Base-by-base conservation (phyloP, 2,888 invertebrate genomes). In the Pristionchus mayeri region DNA sequence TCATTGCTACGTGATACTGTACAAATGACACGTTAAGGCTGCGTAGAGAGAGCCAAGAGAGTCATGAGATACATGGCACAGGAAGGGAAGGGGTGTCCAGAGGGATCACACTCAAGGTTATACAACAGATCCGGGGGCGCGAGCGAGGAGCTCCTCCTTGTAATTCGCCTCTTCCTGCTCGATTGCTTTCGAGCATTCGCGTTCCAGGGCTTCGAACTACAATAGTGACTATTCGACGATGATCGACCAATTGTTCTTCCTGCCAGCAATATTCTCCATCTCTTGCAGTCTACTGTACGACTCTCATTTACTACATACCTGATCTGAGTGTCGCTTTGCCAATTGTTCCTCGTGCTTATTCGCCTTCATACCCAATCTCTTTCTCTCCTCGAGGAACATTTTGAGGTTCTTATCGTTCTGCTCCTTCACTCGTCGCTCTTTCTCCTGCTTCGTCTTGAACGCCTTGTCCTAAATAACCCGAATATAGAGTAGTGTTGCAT, bases 381-480 rank as follows among this genome's bases (percentile, higher is more conserved):
- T 89, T 79, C 93, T 85, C 87, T 93, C 93, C 84, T 93, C 93
- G 44, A 93, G 87, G 84, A 93, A 93, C 87, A 92, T 86, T 84
- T 92, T 93, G 84, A 93, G 85, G 79, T 93, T 92, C 92, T 97
- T 97, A 92, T 96, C 96, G 93, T 99, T 98, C 63, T 96, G 95
- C 84, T 96, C 95, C 93, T 96, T 96, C 88, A 98, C 94, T 92
- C 97, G 97, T 93, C 95, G 95, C 93, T 99, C 99, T 91, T 90
- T 84, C 93, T 99, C 99, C 86, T 97, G 97, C 92, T 98, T 97
- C 85, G 98, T 98, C 94, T 98, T 95, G 85, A 99, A 95, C 0
- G 96, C 96, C 94, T 98, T 98, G 93, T 99, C 99, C 93, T 96
- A 85, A n/a, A 89, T n/a, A n/a, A n/a, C n/a, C n/a, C n/a, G n/a